Conservation (phyloP, 2,888 invertebrate species). For the Gandaritis pyraliata region DNA sequence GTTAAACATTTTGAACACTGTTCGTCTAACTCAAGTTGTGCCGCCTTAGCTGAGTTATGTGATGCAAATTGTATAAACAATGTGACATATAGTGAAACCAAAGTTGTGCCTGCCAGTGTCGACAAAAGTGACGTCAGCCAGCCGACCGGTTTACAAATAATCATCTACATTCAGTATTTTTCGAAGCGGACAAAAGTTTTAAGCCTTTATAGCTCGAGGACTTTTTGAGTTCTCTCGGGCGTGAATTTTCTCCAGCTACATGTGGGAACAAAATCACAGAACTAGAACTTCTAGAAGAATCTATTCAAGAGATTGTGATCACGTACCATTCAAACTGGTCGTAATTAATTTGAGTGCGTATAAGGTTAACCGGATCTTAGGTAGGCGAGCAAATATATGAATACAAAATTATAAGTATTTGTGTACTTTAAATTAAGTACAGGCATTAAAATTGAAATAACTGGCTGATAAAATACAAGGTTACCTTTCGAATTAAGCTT, state of each 20-base stretch:
- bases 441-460: background rate
- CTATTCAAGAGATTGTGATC: conserved; percentile 10
- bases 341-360: conserved; percentile 8
- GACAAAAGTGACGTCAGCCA: conserved; percentile 54
- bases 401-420: background rate
- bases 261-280: too few species aligned
- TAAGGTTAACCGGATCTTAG: conserved; percentile 24
- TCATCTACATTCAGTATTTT: conserved; percentile 39
- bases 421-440: background rate
- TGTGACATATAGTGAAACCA: background rate
- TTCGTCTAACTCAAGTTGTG: too few species aligned
- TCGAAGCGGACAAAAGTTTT: conserved; percentile 30
- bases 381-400: conserved; percentile 5
- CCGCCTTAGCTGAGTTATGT: too few species aligned
- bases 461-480: too few species aligned
- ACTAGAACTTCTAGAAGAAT: too few species aligned
- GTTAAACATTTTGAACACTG: too few species aligned
- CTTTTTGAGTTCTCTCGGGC: background rate
- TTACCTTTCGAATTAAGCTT: too few species aligned
- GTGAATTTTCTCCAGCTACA: too few species aligned
- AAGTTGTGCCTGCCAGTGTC: conserved; percentile 4
- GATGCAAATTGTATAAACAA: background rate
- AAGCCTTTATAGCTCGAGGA: conserved; percentile 3
- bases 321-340: conserved; percentile 16
- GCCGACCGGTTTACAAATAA: conserved; percentile 53